phyloP scores from a whole-genome alignment of 2,113 vertebrate genomes.

The Gnathonemus echidnorhynchus region DNA sequence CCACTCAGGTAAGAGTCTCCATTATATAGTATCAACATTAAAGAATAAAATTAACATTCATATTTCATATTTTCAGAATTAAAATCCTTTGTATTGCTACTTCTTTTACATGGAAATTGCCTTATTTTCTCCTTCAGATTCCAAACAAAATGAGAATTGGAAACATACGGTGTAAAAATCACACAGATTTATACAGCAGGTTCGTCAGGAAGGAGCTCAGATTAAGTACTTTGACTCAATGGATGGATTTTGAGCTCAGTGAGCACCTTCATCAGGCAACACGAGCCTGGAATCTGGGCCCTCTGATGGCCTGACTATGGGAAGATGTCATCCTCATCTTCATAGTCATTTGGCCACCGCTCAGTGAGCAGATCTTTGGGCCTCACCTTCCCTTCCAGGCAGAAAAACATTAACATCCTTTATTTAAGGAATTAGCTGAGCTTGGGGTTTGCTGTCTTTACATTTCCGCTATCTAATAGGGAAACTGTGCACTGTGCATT shows the following conservation, averaged over 20 bases:
- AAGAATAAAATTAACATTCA: background rate
- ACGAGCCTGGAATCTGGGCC: background rate
- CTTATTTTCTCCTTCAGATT: background rate
- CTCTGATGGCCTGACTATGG: background rate
- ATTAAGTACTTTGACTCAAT: background rate
- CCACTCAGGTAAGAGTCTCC: background rate
- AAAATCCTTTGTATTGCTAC: background rate
- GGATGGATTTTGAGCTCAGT: background rate
- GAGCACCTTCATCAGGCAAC: background rate
- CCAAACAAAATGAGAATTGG: background rate
- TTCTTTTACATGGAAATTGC: background rate
- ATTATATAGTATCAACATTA: background rate
- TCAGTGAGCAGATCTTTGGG: background rate
- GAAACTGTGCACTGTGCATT: slow-evolving; percentile 42
- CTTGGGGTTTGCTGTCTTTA: slow-evolving; percentile 18
- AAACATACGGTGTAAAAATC: background rate
- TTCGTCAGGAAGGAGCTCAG: background rate
- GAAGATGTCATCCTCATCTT: background rate
- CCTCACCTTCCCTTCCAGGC: background rate
- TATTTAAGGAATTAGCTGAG: slow-evolving; percentile 48
- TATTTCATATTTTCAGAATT: background rate
- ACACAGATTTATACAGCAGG: background rate
- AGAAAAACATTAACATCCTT: background rate
- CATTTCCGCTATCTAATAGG: slow-evolving; percentile 25
- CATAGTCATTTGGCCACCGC: background rate